phyloP scores from a whole-genome alignment of 2,888 invertebrate species.

The Sussaba pulchella region DNA sequence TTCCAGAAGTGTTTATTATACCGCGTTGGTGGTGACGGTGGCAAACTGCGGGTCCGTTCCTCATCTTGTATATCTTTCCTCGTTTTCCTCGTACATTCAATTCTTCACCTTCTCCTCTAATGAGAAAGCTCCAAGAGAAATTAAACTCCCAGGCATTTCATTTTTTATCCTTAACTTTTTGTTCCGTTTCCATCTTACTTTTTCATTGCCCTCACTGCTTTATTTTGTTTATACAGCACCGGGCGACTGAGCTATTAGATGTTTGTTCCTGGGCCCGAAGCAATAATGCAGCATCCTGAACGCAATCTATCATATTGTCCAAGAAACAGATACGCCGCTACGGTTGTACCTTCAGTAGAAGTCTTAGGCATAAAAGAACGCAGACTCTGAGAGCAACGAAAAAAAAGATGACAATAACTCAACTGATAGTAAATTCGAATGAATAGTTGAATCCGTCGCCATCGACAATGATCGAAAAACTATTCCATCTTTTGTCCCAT shows the following conservation, averaged over 20 bases:
- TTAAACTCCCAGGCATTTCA: constrained; percentile 56
- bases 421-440: neutral
- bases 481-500: neutral
- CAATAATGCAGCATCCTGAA: neutral
- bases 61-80: constrained; percentile 45
- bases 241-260: constrained; percentile 31
- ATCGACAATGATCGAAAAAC: neutral
- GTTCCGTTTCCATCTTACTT: neutral
- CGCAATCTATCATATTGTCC: constrained; percentile 38
- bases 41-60: constrained; percentile 49
- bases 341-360: neutral
- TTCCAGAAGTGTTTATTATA: constrained; percentile 80
- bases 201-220: neutral
- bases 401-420: neutral
- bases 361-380: no score
- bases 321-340: neutral
- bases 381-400: neutral
- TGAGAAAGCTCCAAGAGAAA: constrained; percentile 71
- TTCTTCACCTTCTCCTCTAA: constrained; percentile 74
- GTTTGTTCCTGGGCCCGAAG: constrained; percentile 24
- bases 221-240: constrained; percentile 35
- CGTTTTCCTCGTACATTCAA: constrained; percentile 69
- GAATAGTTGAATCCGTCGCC: neutral
- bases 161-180: constrained; percentile 50
- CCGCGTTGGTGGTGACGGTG: constrained; percentile 63